These are phyloP conservation scores for Acleris emargana DNA, from an alignment of 2,888 invertebrate species.

Conservation along the genomic window DNA sequence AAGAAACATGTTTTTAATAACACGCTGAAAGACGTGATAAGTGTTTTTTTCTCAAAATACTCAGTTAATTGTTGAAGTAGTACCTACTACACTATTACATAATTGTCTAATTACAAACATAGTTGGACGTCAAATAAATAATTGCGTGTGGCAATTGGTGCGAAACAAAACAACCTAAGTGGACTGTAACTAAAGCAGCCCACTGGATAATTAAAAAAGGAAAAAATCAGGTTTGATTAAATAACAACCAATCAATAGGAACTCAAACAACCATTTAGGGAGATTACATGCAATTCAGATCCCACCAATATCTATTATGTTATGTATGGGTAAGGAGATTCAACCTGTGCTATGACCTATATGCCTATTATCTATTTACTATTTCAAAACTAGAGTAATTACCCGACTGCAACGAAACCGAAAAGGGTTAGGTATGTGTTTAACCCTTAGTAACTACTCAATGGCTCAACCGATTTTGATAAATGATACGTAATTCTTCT, in stretches of 20 bases:
- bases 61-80: conserved; percentile 6
- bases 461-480: too few relatives aligned
- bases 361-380: too few relatives aligned
- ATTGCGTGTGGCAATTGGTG: conserved; percentile 34
- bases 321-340: too few relatives aligned
- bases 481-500: too few relatives aligned
- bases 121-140: conserved; percentile 25
- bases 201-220: conserved; percentile 16
- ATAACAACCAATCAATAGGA: conserved; percentile 35
- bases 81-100: conserved; percentile 8
- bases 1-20: too few relatives aligned
- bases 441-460: too few relatives aligned
- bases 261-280: conserved; percentile 10
- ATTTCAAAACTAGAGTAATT: too few relatives aligned
- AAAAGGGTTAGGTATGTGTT: too few relatives aligned
- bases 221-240: conserved; percentile 34
- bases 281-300: conserved; percentile 5
- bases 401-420: too few relatives aligned
- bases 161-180: conserved; percentile 31
- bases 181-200: conserved; percentile 30
- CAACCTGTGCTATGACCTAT: too few relatives aligned
- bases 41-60: neutral
- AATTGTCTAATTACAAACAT: conserved; percentile 20
- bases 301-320: too few relatives aligned
- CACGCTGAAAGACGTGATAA: too few relatives aligned